Evolutionary conservation across 1,140 invertebrate species (phyloP), one percentile per base, ranked within the genome.

Genomic region (Belonocnema kinseyi): DNA sequence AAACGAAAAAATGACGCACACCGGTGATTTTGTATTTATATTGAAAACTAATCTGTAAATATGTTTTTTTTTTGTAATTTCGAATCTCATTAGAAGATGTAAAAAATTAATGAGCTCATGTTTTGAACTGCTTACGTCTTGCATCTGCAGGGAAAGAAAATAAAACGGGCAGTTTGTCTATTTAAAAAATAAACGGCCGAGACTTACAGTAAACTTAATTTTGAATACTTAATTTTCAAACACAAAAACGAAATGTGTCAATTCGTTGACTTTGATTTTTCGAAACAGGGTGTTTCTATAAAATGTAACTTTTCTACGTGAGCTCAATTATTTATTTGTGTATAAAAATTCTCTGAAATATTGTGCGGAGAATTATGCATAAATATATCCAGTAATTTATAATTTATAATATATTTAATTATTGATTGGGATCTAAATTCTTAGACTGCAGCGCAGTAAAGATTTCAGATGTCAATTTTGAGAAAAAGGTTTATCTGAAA

Each of bases 281-380:
- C 26, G 40, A 66, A 66, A 66, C 21, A 66, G 61, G 61, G 61
- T 66, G 16, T 54, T 54, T 54, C 19, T 19, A 12, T 56, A 1
- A 56, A 56, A 66, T 40, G 14, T 66, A 40, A 66, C 13, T 6
- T 46, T 33, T 66, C 40, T 66, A 66, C n/a, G 1, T 40, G 14
- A 40, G 61, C 61, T 66, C 61, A 66, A 40, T 40, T 66, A 66
- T 66, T 66, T 46, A 66, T 46, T 66, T 66, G n/a, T 66, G 61
- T 40, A 66, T 6, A 66, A 61, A 33, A 33, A 7, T 33, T 61
- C 11, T 61, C 33, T 13, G 26, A 33, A n/a, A 33, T 61, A 17
- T 54, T 54, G 8, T 54, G 1, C 40, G n/a, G 3, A 66, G 26
- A 66, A 66, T 16, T 66, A 40, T 7, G 61, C 40, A 40, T 61